Conservation (phyloP, 2,113 vertebrate species). For the Antechinus flavipes region DNA sequence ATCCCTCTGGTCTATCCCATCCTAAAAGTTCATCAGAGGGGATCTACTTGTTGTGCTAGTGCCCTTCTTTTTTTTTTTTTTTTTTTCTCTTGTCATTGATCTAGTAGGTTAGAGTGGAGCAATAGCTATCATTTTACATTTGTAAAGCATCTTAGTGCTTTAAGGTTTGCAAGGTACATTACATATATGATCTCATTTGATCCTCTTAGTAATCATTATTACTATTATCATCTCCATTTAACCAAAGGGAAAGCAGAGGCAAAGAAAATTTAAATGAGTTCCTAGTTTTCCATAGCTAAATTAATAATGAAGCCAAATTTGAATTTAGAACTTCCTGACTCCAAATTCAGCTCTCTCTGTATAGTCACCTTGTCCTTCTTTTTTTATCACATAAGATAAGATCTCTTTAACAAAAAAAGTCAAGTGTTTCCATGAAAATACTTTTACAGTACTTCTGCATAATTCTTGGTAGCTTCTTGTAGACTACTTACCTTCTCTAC, state of each 20-base stretch:
- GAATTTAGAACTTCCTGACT: not conserved
- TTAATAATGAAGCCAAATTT: not conserved
- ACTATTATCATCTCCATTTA: not conserved
- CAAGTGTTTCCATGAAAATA: not conserved
- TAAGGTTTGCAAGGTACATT: not conserved
- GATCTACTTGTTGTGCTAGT: not conserved
- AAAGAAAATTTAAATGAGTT: not conserved
- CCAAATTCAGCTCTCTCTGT: not conserved
- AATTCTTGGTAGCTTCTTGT: not conserved
- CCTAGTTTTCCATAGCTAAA: not conserved
- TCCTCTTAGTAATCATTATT: not conserved
- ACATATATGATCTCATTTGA: not conserved
- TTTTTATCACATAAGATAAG: not conserved
- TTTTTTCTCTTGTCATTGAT: not conserved
- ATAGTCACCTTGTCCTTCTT: not conserved
- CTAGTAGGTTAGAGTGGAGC: not conserved
- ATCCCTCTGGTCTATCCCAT: not conserved
- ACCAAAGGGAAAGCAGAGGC: not conserved
- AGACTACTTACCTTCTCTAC: not conserved
- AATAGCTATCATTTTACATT: too few relatives aligned
- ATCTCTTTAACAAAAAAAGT: not conserved
- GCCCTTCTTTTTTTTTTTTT: not conserved
- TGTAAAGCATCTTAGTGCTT: not conserved
- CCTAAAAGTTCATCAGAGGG: not conserved
- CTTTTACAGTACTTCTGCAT: not conserved